Conservation (phyloP, 2,797 vertebrate species). For the Poecilia picta region DNA sequence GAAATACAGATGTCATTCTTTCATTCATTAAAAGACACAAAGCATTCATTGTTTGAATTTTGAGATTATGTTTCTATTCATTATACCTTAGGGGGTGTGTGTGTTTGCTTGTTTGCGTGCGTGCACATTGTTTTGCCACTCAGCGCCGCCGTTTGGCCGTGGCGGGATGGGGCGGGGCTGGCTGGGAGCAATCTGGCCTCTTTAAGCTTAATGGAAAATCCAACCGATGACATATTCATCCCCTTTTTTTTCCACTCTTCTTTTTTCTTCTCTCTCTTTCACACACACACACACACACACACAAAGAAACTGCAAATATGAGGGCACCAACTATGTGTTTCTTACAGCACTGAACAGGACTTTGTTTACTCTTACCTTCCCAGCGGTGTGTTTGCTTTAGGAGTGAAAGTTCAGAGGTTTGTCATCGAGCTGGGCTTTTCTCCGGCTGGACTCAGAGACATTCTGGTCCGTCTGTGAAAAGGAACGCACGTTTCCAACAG, state of each 20-base stretch:
- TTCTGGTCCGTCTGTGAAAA: slow-evolving; percentile 48
- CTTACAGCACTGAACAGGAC: slow-evolving; percentile 1
- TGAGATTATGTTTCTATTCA: background rate
- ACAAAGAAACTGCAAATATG: slow-evolving; percentile 17
- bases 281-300: background rate
- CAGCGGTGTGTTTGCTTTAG: slow-evolving; percentile 33
- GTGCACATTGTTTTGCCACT: slow-evolving; percentile 15
- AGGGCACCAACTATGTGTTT: slow-evolving; percentile 19
- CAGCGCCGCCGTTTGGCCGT: slow-evolving; percentile 31
- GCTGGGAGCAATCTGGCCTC: slow-evolving; percentile 48
- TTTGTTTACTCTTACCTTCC: slow-evolving; percentile 21
- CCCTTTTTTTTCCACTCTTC: slow-evolving; percentile 59
- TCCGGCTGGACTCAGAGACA: slow-evolving; percentile 10
- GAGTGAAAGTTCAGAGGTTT: slow-evolving; percentile 59
- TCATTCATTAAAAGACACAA: background rate
- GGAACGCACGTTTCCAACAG: slow-evolving; percentile 35
- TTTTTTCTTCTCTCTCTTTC: background rate
- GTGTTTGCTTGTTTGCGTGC: slow-evolving; percentile 11
- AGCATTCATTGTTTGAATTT: background rate
- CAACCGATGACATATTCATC: slow-evolving; percentile 62
- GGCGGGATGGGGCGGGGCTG: slow-evolving; percentile 51
- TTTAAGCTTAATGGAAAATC: slow-evolving; percentile 62
- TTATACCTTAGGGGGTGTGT: slow-evolving; percentile 40
- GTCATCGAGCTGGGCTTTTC: slow-evolving; percentile 47
- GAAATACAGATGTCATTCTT: background rate